These are phyloP conservation scores for Stegostoma tigrinum DNA, from an alignment of 2,113 vertebrate genomes.

Conservation along the genomic window DNA sequence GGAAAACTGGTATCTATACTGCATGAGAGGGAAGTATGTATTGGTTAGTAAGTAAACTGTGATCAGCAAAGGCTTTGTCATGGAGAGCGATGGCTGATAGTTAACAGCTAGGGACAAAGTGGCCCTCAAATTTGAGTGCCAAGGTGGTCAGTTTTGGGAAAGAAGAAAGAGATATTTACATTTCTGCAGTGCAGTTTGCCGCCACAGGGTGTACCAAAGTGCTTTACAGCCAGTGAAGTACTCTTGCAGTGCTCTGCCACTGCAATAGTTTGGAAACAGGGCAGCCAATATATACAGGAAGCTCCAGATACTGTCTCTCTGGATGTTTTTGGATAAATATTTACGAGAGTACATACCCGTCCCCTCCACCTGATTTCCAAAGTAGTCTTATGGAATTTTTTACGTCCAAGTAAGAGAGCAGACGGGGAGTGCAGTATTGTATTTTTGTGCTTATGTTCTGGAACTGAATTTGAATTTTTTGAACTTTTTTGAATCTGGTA, in stretches of 20 bases:
- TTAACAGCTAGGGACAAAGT: neutral
- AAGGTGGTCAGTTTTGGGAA: neutral
- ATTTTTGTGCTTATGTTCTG: neutral
- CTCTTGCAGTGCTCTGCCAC: neutral
- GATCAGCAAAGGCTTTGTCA: too few relatives aligned
- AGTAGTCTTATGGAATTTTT: too few relatives aligned
- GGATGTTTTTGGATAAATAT: neutral
- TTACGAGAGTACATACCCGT: too few relatives aligned
- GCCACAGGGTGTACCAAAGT: neutral
- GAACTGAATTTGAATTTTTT: neutral
- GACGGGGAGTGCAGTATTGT: neutral
- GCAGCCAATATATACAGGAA: neutral
- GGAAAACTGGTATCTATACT: too few relatives aligned
- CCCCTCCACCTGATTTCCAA: too few relatives aligned
- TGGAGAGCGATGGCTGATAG: too few relatives aligned
- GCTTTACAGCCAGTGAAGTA: neutral
- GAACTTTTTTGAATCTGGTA: neutral
- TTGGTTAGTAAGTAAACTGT: too few relatives aligned
- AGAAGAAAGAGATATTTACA: neutral
- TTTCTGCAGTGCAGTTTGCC: neutral
- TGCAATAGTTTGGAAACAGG: neutral
- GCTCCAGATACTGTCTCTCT: neutral
- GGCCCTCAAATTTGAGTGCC: neutral
- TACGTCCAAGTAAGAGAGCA: neutral
- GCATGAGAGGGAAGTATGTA: too few relatives aligned